Base-by-base conservation (phyloP, 2,113 vertebrate species). In the Ochotona princeps region DNA sequence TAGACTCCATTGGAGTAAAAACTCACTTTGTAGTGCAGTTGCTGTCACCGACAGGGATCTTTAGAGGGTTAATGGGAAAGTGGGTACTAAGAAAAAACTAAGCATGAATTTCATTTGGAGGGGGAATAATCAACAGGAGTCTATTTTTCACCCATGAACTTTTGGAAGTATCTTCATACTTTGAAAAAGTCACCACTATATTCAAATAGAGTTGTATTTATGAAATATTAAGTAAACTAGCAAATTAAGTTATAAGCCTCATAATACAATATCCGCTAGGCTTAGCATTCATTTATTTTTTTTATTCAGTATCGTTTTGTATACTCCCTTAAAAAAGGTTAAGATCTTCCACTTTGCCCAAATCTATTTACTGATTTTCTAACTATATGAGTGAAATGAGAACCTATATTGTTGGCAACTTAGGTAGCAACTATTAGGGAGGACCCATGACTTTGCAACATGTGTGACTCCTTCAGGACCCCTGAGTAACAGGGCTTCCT, bases 401-500 rank as follows among this genome's bases (percentile, higher is more conserved):
- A 84, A 79, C 0, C 96, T 97, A 95, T 89, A 2, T 88, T 69
- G 26, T 96, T 96, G 92, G 93, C 91, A 32, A 66, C 92, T 94
- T 79, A 72, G 61, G 73, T 63, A 96, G 79, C 92, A 96, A 92
- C n/a, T 57, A 90, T 51, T 89, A 70, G 67, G 69, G 44, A 96
- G 89, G 95, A 97, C 95, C 96, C 95, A 96, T 94, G 87, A 95
- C 78, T 96, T 96, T 91, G 63, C 70, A 90, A 93, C 49, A 90
- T 79, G 79, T 95, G 95, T 88, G 83, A 84, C 76, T 97, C 94
- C 89, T 97, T 96, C 30, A 49, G 72, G 92, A 94, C 87, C 94
- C 94, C 90, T 93, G 63, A 91, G 95, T 96, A 87, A 96, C 95
- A 97, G 94, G 95, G 92, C 91, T 94, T 95, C 95, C 94, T 93